Evolutionary conservation across 2,888 invertebrate genomes (phyloP), one percentile per base, ranked within the genome.

Genomic region (Dolomedes plantarius): DNA sequence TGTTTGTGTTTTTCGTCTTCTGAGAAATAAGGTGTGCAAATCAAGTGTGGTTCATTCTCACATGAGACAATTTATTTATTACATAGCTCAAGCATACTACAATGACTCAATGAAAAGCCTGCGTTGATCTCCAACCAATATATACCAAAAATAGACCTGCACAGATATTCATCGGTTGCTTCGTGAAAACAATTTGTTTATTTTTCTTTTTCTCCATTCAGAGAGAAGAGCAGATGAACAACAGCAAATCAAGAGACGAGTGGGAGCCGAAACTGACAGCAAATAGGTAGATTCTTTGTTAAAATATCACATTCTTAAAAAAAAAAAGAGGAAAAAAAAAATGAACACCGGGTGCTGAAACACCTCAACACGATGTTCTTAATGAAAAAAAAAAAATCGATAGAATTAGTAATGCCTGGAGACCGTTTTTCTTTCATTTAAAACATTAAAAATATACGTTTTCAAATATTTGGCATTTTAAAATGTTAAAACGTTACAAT

Each of bases 1-100:
- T 76, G 75, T 46, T 62, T 72, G 67, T 62, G 68, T 74, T 9
- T 62, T n/a, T 39, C 13, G 7, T 16, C 19, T 19, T n/a, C 28
- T 36, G 16, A 62, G 75, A 73, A 77, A 72, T 46, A 77, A 76
- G 23, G 7, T 72, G 23, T 71, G 64, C 83, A 83, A 69, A 67
- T 56, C 23, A 72, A 65, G 41, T 76, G 46, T 72, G 72, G 71
- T 83, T 71, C 77, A 62, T 72, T 76, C 80, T 86, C 86, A 81
- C 76, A 80, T 80, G 80, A 86, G 86, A 86, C 86, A 80, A 28
- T 86, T 85, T 83, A 83, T 83, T 86, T 86, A 81, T 86, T 86
- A 80, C 76, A 80, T 65, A 86, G 86, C 80, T 80, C 80, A 86
- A 86, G 86, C 86, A 86, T 50, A 80, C 86, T 86, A 86, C 86